Evolutionary conservation across 2,797 vertebrate genomes (phyloP), one percentile per base, ranked within the genome.

Genomic region (Coregonus sp.): DNA sequence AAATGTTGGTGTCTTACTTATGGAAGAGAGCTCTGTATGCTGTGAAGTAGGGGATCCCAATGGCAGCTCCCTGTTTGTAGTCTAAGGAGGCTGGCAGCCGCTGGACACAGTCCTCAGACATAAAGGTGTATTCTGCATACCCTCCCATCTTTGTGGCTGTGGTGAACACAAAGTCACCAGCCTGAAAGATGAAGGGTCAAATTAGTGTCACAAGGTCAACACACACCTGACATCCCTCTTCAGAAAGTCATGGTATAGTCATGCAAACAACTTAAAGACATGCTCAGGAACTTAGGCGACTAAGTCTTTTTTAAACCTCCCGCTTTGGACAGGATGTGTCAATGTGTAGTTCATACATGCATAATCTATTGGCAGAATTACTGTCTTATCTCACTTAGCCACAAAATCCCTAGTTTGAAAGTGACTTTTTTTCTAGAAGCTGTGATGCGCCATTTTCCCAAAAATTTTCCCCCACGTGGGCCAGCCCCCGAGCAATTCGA

Each of bases 111-210:
- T 93, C 81, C 2, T 92, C 94, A 0, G 90, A 86, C 56, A 96
- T 94, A 0, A 98, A 56, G 0, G 95, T 71, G 59, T 93, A 98
- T 65, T 99, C 97, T 0, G 97, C 96, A 1, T 99, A 99, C 51
- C 95, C 97, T 66, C 98, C 98, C 0, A 95, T 94, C 82, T 92
- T 65, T 0, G 96, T 96, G 14, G 70, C 75, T 0, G 80, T 89
- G 76, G 94, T 94, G 86, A 98, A 99, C 77, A 99, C 96, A n/a
- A 95, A 91, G 80, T 99, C 96, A 3, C 97, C 97, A 80, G 90
- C 88, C 97, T 99, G 86, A 1, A 70, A 81, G 74, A 79, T 72
- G 87, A 50, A 54, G 16, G n/a, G 37, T n/a, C 3, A 14, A 65
- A 65, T 25, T 25, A 25, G 25, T 25, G 25, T 25, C 25, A 25